phyloP scores from a whole-genome alignment of 37 sponge, comb jelly and placozoan genomes.

The Chondrilla cf. caribensis region DNA sequence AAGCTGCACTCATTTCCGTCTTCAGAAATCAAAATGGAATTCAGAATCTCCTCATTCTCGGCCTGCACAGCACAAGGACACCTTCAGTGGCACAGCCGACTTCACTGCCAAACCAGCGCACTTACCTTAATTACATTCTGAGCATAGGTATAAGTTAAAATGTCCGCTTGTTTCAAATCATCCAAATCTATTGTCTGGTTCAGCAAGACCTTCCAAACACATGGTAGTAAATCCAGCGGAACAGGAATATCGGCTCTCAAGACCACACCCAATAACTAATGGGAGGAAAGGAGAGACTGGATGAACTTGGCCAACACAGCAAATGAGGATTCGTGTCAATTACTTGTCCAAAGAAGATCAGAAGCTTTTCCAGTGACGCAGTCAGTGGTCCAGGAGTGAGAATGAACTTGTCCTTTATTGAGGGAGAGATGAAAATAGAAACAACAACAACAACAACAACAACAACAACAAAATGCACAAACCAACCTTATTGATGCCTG shows the following conservation, averaged over 20 bases:
- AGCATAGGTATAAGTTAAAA: constrained; percentile 79
- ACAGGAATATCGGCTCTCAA: constrained; percentile 91
- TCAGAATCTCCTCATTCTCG: not conserved
- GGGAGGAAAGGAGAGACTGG: constrained; percentile 7
- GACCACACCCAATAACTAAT: constrained; percentile 82
- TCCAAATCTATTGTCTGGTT: constrained; percentile 40
- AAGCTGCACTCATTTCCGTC: constrained; percentile 9
- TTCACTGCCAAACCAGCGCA: not conserved
- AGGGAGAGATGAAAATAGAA: not conserved
- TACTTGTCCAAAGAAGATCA: constrained; percentile 92
- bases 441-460: not conserved
- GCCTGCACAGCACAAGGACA: not conserved
- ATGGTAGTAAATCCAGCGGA: constrained; percentile 83
- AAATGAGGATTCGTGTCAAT: not conserved
- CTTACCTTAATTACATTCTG: constrained; percentile 55
- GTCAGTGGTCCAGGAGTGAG: constrained; percentile 79
- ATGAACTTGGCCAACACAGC: not conserved
- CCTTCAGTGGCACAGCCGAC: not conserved
- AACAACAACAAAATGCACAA: not conserved
- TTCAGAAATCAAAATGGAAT: constrained; percentile 19
- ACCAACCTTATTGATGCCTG: constrained; percentile 80
- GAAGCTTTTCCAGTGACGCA: constrained; percentile 87
- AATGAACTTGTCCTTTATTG: constrained; percentile 86
- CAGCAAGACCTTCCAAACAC: constrained; percentile 90
- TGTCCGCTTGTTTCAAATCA: constrained; percentile 85